These are phyloP conservation scores for Allolobophora icterica DNA, from an alignment of 2,888 invertebrate species.

Conservation along the genomic window DNA sequence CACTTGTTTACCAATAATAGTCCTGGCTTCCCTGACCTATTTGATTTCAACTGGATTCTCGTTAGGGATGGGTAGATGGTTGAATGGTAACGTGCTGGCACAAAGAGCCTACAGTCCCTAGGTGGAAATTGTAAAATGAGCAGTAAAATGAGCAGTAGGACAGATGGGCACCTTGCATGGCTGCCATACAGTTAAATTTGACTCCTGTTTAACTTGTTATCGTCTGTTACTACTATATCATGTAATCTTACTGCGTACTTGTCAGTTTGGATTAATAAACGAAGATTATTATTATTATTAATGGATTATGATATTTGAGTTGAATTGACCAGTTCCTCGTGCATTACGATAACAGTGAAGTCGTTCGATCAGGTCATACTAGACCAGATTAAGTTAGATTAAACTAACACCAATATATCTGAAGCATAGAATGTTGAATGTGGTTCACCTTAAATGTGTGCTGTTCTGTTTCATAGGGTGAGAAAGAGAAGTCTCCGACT, in stretches of 20 bases:
- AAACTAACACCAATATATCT: neutral
- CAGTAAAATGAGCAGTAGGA: no score
- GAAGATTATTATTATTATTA: no score
- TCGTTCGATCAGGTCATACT: neutral
- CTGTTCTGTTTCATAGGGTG: conserved; percentile 27
- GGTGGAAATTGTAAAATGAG: no score
- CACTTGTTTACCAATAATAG: neutral
- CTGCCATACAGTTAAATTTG: no score
- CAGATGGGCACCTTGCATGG: no score
- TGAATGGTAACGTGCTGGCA: no score
- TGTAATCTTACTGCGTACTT: no score
- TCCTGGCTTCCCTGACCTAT: neutral
- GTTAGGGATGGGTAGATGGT: no score
- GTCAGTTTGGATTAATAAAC: no score
- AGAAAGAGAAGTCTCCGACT: conserved; percentile 33
- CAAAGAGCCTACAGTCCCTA: no score
- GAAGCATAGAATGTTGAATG: neutral
- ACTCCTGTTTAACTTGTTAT: no score
- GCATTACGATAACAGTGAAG: neutral
- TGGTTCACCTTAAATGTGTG: neutral
- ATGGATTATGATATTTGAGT: neutral
- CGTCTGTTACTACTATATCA: no score
- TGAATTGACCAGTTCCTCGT: neutral
- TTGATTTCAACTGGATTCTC: neutral
- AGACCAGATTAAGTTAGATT: neutral